Base-by-base conservation (phyloP, 2,888 invertebrate species). In the Harpagoxenus sublaevis region DNA sequence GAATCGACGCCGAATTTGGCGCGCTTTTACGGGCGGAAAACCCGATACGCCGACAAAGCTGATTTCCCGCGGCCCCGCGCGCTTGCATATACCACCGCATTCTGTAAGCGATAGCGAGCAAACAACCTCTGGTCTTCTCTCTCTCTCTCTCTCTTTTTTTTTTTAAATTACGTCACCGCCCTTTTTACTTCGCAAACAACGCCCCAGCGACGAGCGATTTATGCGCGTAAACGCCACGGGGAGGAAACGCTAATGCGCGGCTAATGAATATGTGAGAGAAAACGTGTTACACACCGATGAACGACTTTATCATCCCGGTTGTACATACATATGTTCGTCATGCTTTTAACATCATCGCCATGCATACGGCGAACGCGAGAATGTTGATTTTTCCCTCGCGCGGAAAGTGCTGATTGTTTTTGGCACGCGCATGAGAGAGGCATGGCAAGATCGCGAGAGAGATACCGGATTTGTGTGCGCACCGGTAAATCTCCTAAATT, bases 1-100 rank as follows among this genome's bases (percentile, higher is more conserved):
- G 66, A 82, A 81, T 81, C 71, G 60, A 75, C 66, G 63, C 78
- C 57, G 53, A 84, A 85, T 84, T 83, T 85, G 63, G 63, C 60
- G 62, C 28, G 87, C 82, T 66, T 85, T 85, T 81, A 81, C 73
- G 10, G 23, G 23, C 9, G 23, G 23, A 45, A 31, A 87, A 87
- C 84, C 53, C 71, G 89, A 89, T 89, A 89, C 63, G 48, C 60
- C 63, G 71, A 84, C 85, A 89, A 84, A 87, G 79, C 70, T 73
- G 89, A 89, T 87, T 84, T 75, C 71, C 77, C 68, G 74, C 42
- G 31, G 66, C 60, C 31, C 39, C 73, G 23, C 23, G 23, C 23
- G 73, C 60, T 71, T n/a, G 60, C 73, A 60, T 73, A 81, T 62
- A 62, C 60, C 60, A 10, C 66, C 45, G 60, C 60, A 81, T 81